A percentile compares a stretch with the other conserved stretches of the same genome.
Conservation (phyloP, 2,797 vertebrate genomes). For the Enteromius viviparus region DNA sequence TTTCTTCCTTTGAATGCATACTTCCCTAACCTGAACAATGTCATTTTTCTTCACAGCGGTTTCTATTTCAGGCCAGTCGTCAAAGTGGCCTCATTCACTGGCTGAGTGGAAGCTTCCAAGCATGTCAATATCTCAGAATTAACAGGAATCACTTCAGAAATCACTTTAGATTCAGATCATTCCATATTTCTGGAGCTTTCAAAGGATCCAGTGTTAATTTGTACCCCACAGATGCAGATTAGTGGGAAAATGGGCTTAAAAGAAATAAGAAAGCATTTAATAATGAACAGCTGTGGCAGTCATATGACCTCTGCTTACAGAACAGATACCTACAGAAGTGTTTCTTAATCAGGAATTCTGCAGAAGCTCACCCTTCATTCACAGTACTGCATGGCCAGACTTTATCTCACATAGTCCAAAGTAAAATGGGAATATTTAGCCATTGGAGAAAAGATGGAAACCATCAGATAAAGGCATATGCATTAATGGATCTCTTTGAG, state of each 20-base stretch:
- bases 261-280: neutral
- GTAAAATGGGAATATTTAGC: slow-evolving; percentile 7
- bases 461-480: slow-evolving; percentile 12
- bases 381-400: neutral
- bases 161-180: slow-evolving; percentile 17
- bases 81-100: neutral
- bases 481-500: slow-evolving; percentile 13
- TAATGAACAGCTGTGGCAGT: slow-evolving; percentile 25
- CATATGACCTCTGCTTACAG: slow-evolving; percentile 9
- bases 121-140: slow-evolving; percentile 17
- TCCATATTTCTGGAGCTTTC: slow-evolving; percentile 1
- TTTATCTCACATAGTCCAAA: slow-evolving; percentile 25
- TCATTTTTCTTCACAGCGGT: neutral
- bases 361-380: slow-evolving; percentile 17
- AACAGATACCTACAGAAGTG: slow-evolving; percentile 19
- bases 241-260: neutral
- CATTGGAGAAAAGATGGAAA: neutral
- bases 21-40: neutral
- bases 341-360: slow-evolving; percentile 2
- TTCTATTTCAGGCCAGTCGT: slow-evolving; percentile 5
- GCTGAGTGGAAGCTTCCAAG: neutral
- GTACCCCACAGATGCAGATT: slow-evolving; percentile 12
- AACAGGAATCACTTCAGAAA: slow-evolving; percentile 17
- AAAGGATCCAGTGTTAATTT: slow-evolving; percentile 2
- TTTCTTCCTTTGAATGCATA: neutral